phyloP scores from a whole-genome alignment of 2,888 invertebrate species.

The Lochmaea crataegi region DNA sequence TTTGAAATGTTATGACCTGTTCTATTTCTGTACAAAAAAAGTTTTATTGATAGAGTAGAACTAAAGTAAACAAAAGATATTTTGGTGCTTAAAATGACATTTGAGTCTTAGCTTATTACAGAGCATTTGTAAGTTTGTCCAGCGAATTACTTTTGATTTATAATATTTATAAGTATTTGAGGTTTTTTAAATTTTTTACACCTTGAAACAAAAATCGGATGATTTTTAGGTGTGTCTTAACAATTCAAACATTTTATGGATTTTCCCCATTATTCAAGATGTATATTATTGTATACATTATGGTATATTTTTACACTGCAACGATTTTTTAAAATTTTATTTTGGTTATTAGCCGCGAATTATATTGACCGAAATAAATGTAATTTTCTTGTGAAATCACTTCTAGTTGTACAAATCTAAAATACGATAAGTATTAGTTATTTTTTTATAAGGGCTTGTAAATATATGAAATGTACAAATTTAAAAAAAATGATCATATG shows the following conservation, averaged over 20 bases:
- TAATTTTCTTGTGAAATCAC: not conserved
- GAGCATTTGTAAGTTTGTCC: too few relatives aligned
- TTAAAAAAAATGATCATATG: not conserved
- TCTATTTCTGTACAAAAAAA: not conserved
- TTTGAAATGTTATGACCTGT: not conserved
- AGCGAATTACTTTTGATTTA: too few relatives aligned
- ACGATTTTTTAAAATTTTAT: not conserved
- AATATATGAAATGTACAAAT: not conserved
- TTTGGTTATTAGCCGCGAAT: not conserved
- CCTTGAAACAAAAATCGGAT: too few relatives aligned
- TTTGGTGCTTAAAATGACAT: too few relatives aligned
- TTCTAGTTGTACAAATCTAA: not conserved
- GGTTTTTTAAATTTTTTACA: too few relatives aligned
- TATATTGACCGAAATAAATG: too few relatives aligned
- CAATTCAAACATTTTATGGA: not conserved
- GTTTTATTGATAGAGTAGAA: not conserved
- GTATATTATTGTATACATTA: too few relatives aligned
- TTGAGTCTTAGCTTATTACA: too few relatives aligned
- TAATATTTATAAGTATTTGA: too few relatives aligned
- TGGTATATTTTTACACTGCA: too few relatives aligned
- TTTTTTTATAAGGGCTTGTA: not conserved
- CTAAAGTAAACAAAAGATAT: not conserved
- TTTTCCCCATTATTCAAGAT: too few relatives aligned
- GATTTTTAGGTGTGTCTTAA: not conserved
- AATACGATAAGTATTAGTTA: not conserved